phyloP scores from a whole-genome alignment of 1,140 invertebrate species.

The Metopolophium dirhodum region DNA sequence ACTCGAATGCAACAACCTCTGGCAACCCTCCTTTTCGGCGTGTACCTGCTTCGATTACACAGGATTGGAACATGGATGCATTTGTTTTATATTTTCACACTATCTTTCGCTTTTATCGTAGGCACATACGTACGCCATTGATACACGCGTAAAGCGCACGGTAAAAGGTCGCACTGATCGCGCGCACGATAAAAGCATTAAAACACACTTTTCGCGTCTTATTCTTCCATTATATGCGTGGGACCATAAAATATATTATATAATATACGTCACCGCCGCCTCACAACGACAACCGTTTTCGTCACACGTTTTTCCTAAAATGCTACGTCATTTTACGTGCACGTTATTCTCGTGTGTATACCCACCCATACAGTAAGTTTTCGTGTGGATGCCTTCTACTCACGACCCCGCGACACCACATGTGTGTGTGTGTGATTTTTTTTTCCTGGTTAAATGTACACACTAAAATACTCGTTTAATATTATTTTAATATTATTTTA shows the following conservation, averaged over 20 bases:
- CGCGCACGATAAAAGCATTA: not conserved
- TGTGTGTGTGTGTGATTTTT: not conserved
- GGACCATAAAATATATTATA: constrained; percentile 4
- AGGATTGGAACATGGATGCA: not conserved
- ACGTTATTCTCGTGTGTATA: not conserved
- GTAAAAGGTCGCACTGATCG: not conserved
- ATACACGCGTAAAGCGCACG: not conserved
- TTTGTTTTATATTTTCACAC: not conserved
- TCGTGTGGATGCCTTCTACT: not conserved
- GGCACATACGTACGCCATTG: not conserved
- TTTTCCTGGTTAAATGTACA: not conserved
- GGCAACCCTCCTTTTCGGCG: not conserved
- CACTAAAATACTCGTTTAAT: not conserved
- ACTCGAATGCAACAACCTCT: not conserved
- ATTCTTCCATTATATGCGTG: constrained; percentile 14
- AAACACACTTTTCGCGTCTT: constrained; percentile 4
- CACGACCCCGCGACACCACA: not conserved
- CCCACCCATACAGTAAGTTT: not conserved
- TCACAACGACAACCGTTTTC: not conserved
- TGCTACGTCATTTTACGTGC: constrained; percentile 9
- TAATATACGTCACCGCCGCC: not conserved
- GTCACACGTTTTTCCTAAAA: constrained; percentile 24
- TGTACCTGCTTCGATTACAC: not conserved
- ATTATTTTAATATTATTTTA: not conserved
- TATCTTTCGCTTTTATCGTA: not conserved